These are phyloP conservation scores for Drosophila rufa DNA, from an alignment of 1,140 invertebrate species.

Conservation along the genomic window DNA sequence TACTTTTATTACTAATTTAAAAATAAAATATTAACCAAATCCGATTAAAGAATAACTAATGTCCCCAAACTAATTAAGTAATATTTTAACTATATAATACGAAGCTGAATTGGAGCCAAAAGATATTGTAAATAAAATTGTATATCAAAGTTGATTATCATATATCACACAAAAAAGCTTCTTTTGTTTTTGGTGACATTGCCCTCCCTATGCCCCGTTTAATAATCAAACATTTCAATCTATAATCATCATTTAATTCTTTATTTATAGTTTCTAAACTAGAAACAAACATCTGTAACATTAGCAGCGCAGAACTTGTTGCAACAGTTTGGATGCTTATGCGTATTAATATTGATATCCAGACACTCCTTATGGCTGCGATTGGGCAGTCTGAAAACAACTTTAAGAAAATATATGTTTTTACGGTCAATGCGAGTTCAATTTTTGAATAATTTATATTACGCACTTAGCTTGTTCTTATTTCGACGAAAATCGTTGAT, in stretches of 20 bases:
- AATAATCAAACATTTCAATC: neutral
- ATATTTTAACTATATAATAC: too few species aligned
- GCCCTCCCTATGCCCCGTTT: too few species aligned
- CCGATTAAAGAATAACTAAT: too few species aligned
- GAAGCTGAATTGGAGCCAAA: too few species aligned
- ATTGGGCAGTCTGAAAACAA: slow-evolving; percentile 8
- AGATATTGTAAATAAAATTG: too few species aligned
- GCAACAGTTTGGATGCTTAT: slow-evolving; percentile 30
- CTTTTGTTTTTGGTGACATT: neutral
- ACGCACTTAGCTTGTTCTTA: slow-evolving; percentile 35
- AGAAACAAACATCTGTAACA: slow-evolving; percentile 29
- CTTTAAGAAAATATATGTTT: neutral
- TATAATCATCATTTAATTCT: neutral
- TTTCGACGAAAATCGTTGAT: slow-evolving; percentile 9
- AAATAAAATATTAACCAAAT: too few species aligned
- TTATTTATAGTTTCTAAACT: slow-evolving; percentile 16
- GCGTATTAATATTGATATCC: slow-evolving; percentile 27
- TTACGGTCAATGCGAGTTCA: neutral
- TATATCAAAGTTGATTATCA: too few species aligned
- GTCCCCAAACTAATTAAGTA: too few species aligned
- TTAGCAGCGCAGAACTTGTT: slow-evolving; percentile 19
- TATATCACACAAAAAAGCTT: too few species aligned
- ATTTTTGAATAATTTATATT: too few species aligned
- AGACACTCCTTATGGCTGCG: slow-evolving; percentile 18
- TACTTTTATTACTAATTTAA: too few species aligned